Base-by-base conservation (phyloP, 2,113 vertebrate genomes). In the Thryonomys swinderianus region DNA sequence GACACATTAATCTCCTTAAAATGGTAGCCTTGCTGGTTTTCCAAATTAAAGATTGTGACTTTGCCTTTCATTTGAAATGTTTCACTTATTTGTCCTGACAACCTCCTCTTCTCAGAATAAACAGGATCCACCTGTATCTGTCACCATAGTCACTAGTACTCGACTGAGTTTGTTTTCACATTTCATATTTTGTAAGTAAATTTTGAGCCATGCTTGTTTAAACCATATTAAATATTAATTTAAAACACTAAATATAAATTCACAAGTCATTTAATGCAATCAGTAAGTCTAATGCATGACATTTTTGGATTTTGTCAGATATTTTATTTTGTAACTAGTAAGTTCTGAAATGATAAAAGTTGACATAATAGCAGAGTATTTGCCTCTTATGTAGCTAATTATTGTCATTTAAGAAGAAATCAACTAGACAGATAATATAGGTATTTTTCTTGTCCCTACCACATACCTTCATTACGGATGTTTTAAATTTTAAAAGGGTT, bases 21-120 rank as follows among this genome's bases (percentile, higher is more conserved):
- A 89, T 74, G 61, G 61, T 89, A 90, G 48, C 55, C 53, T 92
- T 61, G 2, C 64, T 92, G 16, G 59, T 96, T 92, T 96, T 78
- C 79, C 91, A 80, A 45, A 74, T 78, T 85, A 74, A 80, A 67
- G 45, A 85, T 27, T 69, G 42, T 79, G 78, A 90, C 87, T 91
- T 96, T 92, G 87, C 90, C 73, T 62, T 90, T 82, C 81, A 55
- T 79, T 90, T 95, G 45, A 91, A 94, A 93, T 91, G 71, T 85
- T 96, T 92, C 32, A 18, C 17, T 93, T 37, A 2, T 81, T 96
- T 96, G 93, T 93, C 89, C 57, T 94, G 85, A 97, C 86, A 90
- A 90, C 80, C 16, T 73, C 53, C 25, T 89, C 61, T 85, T 91
- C 71, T 89, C 59, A 27, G 85, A 89, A 93, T 93, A 95, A 91